Evolutionary conservation across 2,888 invertebrate genomes (phyloP), one percentile per base, ranked within the genome.

Genomic region (Yponomeuta sedellus): DNA sequence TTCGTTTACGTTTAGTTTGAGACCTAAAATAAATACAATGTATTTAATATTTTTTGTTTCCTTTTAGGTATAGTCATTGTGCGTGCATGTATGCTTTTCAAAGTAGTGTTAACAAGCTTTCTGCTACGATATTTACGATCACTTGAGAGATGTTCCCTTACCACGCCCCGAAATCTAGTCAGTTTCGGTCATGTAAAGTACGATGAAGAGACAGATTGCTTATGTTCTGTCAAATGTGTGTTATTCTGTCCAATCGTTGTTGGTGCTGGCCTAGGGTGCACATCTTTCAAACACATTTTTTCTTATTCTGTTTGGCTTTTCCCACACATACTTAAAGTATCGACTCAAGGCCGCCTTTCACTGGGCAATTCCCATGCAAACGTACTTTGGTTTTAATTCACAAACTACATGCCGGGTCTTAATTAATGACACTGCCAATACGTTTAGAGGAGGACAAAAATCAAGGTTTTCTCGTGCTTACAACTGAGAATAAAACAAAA

Each of bases 91-190:
- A 76, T 10, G 52, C 25, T 57, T 64, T 56, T 64, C 20, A 52
- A 52, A 52, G 16, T 52, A 52, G 44, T 16, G 44, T 3, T 44
- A 16, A 52, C 16, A 52, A 16, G 44, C 44, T 52, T 52, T 52
- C 44, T 34, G 44, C 44, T 16, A 6, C 10, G 8, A 52, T 52
- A 52, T 34, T 34, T 34, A 34, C 8, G 34, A 77, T 82, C 86
- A 86, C 86, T 88, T 90, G 91, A 90, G 90, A 91, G 91, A 90
- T 91, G 91, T 89, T 88, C 82, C 88, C 89, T 86, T 83, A 77
- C 82, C 80, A 79, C 77, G 80, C 83, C 85, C 79, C 44, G 44
- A 52, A 16, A 52, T 52, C 44, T 12, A 16, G 57, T 79, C 78
- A 77, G 73, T 78, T 83, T 85, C 83, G 83, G 78, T 78, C 5